phyloP scores from a whole-genome alignment of 2,797 vertebrate genomes.

The Todus mexicanus region DNA sequence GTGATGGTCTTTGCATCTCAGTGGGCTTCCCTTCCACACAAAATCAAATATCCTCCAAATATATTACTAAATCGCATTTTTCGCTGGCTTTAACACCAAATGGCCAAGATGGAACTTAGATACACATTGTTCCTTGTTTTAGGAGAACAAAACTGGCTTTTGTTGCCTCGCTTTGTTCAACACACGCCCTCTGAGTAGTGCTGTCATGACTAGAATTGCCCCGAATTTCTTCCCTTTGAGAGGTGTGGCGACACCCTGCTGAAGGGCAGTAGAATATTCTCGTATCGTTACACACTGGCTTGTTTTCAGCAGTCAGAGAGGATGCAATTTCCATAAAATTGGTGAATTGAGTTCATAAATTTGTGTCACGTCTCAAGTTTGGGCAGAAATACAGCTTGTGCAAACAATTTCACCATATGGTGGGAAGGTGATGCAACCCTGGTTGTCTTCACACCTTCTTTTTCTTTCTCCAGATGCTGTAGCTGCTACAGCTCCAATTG shows the following conservation, averaged over 20 bases:
- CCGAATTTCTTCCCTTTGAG: background rate
- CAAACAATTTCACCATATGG: background rate
- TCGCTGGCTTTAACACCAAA: background rate
- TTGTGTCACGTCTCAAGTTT: background rate
- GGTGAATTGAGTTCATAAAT: background rate
- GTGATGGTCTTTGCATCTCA: background rate
- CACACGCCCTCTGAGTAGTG: background rate
- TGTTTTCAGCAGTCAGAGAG: background rate
- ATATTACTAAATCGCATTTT: background rate
- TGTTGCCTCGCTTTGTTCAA: background rate
- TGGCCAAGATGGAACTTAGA: background rate
- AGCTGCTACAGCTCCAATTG: background rate
- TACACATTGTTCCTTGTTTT: fast-evolving
- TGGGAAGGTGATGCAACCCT: background rate
- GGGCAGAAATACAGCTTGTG: background rate
- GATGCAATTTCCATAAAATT: background rate
- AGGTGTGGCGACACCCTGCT: background rate
- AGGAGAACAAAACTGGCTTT: background rate
- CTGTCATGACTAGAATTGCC: background rate
- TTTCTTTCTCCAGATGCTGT: background rate
- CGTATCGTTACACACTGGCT: background rate
- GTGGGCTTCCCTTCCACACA: background rate
- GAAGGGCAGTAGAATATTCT: background rate
- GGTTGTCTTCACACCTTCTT: background rate
- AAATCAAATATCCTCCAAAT: background rate